Conservation (phyloP, 2,888 invertebrate genomes). For the Euclidia mi region DNA sequence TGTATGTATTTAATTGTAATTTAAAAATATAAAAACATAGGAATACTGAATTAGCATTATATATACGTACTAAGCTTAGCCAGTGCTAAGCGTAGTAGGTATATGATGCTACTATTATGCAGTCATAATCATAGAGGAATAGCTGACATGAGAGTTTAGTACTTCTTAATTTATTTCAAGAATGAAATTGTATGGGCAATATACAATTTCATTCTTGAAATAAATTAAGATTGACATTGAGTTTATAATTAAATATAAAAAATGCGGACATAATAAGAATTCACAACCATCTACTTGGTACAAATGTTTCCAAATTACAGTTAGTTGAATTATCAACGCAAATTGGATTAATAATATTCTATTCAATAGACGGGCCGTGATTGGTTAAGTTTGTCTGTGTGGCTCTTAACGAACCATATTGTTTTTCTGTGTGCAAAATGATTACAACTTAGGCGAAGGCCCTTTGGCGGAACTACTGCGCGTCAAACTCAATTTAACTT, state of each 20-base stretch:
- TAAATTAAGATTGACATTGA: too few species aligned
- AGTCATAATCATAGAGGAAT: too few species aligned
- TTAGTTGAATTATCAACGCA: slow-evolving; percentile 13
- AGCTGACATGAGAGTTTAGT: too few species aligned
- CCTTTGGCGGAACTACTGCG: slow-evolving; percentile 39
- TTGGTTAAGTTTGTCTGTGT: slow-evolving; percentile 31
- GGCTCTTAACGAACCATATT: slow-evolving; percentile 49
- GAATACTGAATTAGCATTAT: too few species aligned
- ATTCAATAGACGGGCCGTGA: slow-evolving; percentile 30
- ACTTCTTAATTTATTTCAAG: too few species aligned
- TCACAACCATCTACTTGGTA: slow-evolving; percentile 1
- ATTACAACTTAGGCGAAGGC: slow-evolving; percentile 41
- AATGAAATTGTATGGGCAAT: too few species aligned
- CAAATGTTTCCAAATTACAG: background rate
- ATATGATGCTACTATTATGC: too few species aligned
- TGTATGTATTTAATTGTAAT: too few species aligned
- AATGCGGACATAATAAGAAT: background rate
- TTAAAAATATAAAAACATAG: too few species aligned
- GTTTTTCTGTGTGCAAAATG: slow-evolving; percentile 45
- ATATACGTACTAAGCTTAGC: too few species aligned
- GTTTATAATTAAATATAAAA: background rate
- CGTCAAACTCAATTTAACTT: slow-evolving; percentile 47
- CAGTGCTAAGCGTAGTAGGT: too few species aligned
- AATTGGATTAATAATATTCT: slow-evolving; percentile 44
- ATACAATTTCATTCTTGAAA: too few species aligned